Conservation (phyloP, 30 jellyfish, hydroid and myxozoan species). For the Mastigias papua region DNA sequence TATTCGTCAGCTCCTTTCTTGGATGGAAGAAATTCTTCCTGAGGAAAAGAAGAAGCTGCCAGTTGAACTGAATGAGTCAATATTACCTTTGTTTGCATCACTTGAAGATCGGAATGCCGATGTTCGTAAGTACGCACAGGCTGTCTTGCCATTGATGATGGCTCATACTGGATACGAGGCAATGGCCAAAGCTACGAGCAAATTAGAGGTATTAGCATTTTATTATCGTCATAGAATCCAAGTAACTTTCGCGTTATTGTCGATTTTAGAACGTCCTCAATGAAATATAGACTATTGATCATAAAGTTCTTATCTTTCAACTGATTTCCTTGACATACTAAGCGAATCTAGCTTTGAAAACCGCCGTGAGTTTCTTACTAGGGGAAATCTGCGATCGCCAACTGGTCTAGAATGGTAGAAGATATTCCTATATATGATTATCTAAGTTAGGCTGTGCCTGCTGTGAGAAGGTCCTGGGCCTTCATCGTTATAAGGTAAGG, state of each 20-base stretch:
- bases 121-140: constrained; percentile 78
- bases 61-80: constrained; percentile 78
- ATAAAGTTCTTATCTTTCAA: too few relatives aligned
- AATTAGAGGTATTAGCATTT: constrained; percentile 64
- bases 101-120: constrained; percentile 94
- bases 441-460: too few relatives aligned
- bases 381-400: too few relatives aligned
- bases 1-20: constrained; percentile 43
- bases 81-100: constrained; percentile 71
- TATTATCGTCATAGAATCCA: too few relatives aligned
- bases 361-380: too few relatives aligned
- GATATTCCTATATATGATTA: too few relatives aligned
- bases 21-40: constrained; percentile 69
- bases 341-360: too few relatives aligned
- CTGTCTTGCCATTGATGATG: constrained; percentile 86
- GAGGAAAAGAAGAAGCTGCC: constrained; percentile 81
- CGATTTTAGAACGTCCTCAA: background rate
- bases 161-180: constrained; percentile 95
- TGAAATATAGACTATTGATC: too few relatives aligned
- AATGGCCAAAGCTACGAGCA: constrained; percentile 80
- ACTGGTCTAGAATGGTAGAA: too few relatives aligned
- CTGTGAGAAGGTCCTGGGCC: too few relatives aligned
- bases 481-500: too few relatives aligned
- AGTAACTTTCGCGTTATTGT: background rate
- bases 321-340: too few relatives aligned